Conservation (phyloP, 2,113 vertebrate species). For the Upupa epops region DNA sequence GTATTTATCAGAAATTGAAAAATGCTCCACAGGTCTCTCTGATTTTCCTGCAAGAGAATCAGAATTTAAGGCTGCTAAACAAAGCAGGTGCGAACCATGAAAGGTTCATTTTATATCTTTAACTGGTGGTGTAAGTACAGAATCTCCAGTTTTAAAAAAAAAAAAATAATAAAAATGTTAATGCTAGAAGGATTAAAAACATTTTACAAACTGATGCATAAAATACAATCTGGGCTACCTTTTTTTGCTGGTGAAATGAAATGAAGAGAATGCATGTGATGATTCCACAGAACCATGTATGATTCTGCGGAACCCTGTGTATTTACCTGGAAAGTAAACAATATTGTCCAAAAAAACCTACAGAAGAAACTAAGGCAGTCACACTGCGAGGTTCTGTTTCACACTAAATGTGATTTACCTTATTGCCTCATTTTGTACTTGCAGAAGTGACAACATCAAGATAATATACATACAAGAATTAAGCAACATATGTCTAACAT, state of each 20-base stretch:
- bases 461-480: neutral
- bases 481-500: neutral
- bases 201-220: neutral
- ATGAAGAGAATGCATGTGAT: neutral
- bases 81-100: neutral
- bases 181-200: neutral
- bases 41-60: neutral
- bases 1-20: neutral
- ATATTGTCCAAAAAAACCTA: neutral
- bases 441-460: neutral
- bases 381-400: neutral
- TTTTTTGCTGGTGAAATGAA: neutral
- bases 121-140: neutral
- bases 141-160: neutral
- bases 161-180: neutral
- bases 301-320: neutral
- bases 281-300: neutral
- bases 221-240: neutral
- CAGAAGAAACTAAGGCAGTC: neutral
- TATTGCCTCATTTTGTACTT: neutral
- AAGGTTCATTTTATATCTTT: neutral
- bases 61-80: neutral
- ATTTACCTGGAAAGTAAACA: neutral
- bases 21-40: too few species aligned
- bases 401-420: rapidly evolving